Percentiles rank a stretch among this genome's conserved stretches.
phyloP scores from a whole-genome alignment of 2,888 invertebrate genomes.

The Clanis bilineata region DNA sequence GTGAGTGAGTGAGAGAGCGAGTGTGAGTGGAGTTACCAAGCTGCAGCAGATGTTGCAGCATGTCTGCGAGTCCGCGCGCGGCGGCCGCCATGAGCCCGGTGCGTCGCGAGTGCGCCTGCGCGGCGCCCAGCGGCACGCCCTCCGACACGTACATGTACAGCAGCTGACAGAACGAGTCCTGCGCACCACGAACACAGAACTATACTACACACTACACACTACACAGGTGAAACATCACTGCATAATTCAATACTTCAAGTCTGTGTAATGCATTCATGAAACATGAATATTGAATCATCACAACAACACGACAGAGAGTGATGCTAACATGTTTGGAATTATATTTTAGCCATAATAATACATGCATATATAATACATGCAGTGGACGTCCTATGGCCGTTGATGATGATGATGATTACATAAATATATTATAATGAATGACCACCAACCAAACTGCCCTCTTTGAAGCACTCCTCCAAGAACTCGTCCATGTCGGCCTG shows the following conservation, averaged over 20 bases:
- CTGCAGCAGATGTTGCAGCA: slow-evolving; percentile 86
- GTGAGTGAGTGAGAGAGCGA: neutral
- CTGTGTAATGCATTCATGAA: too few species aligned
- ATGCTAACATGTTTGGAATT: too few species aligned
- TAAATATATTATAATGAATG: neutral
- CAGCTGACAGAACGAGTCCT: slow-evolving; percentile 88
- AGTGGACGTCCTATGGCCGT: too few species aligned
- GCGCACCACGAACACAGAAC: slow-evolving; percentile 29
- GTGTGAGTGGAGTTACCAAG: slow-evolving; percentile 71
- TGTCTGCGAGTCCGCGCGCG: slow-evolving; percentile 85
- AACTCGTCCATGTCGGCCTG: slow-evolving; percentile 86
- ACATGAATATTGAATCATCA: too few species aligned
- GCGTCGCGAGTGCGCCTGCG: slow-evolving; percentile 84
- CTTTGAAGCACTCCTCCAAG: slow-evolving; percentile 83
- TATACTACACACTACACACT: neutral
- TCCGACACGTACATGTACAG: slow-evolving; percentile 90
- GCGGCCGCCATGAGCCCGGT: slow-evolving; percentile 92
- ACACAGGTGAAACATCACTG: too few species aligned
- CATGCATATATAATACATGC: too few species aligned
- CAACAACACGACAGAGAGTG: too few species aligned
- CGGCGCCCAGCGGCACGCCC: slow-evolving; percentile 87
- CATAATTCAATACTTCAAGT: too few species aligned
- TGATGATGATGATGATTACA: too few species aligned
- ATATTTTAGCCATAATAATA: too few species aligned
- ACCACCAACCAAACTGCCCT: slow-evolving; percentile 78